phyloP scores from a whole-genome alignment of 2,797 vertebrate species.

The Coreius guichenoti region DNA sequence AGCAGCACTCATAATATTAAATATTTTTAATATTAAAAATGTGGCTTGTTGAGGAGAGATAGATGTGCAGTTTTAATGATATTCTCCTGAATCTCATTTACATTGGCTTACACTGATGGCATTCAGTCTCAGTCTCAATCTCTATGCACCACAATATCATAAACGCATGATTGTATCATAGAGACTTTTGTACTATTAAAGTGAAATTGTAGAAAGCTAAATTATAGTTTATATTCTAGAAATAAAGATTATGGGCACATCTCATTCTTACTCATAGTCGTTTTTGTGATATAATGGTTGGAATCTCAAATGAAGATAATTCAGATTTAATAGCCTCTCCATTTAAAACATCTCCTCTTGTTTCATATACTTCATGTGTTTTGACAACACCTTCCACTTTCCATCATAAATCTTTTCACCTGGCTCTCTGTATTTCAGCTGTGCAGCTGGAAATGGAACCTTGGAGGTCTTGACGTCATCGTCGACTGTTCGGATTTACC shows the following conservation, averaged over 20 bases:
- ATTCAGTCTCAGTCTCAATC: not conserved
- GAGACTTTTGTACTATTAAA: not conserved
- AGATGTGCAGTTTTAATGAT: not conserved
- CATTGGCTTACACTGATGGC: not conserved
- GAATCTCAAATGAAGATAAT: not conserved
- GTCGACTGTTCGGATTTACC: constrained; percentile 64
- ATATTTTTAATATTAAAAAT: not conserved
- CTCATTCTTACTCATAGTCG: not conserved
- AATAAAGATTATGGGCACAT: not conserved
- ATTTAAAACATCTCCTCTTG: not conserved
- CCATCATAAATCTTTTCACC: not conserved
- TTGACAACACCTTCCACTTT: not conserved
- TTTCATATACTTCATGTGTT: not conserved
- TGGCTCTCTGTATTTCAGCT: constrained; percentile 63
- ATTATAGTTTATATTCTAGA: not conserved
- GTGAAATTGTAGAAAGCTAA: not conserved
- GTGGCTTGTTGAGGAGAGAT: not conserved
- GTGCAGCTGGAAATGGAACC: constrained; percentile 41
- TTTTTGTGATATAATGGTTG: not conserved
- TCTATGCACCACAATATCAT: not conserved
- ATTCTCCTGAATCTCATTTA: not conserved
- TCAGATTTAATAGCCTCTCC: not conserved
- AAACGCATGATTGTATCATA: not conserved
- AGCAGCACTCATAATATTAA: not conserved
- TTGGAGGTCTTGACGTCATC: constrained; percentile 60